Conservation (phyloP, 2,113 vertebrate species). For the Lagenorhynchus albirostris region DNA sequence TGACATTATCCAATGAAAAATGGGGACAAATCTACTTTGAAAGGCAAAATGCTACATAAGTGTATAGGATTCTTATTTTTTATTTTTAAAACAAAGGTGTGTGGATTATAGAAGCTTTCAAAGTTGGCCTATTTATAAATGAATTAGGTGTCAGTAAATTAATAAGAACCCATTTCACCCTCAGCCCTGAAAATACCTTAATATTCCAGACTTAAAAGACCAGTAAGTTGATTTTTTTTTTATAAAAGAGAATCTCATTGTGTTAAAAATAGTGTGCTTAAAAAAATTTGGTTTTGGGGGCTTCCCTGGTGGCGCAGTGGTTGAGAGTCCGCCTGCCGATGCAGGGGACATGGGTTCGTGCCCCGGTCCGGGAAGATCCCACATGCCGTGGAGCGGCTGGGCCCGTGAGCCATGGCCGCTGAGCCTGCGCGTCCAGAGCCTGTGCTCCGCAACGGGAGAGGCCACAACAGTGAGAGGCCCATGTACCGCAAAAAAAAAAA, state of each 20-base stretch:
- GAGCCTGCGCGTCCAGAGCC: no score
- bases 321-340: no score
- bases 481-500: no score
- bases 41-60: neutral
- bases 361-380: no score
- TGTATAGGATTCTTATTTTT: neutral
- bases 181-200: conserved; percentile 27
- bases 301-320: no score
- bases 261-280: conserved; percentile 65
- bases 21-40: neutral
- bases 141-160: conserved; percentile 22
- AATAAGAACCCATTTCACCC: neutral
- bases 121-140: neutral
- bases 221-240: conserved; percentile 13
- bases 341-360: no score
- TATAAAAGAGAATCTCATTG: conserved; percentile 41
- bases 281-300: conserved; percentile 38
- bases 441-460: no score
- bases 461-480: no score
- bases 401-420: no score
- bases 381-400: no score
- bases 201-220: conserved; percentile 33
- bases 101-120: neutral
- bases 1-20: neutral
- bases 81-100: conserved; percentile 3